A percentile compares a stretch with the other conserved stretches of the same genome.
Evolutionary conservation across 1,140 invertebrate species (phyloP).

Genomic region (Saccostrea cuccullata): DNA sequence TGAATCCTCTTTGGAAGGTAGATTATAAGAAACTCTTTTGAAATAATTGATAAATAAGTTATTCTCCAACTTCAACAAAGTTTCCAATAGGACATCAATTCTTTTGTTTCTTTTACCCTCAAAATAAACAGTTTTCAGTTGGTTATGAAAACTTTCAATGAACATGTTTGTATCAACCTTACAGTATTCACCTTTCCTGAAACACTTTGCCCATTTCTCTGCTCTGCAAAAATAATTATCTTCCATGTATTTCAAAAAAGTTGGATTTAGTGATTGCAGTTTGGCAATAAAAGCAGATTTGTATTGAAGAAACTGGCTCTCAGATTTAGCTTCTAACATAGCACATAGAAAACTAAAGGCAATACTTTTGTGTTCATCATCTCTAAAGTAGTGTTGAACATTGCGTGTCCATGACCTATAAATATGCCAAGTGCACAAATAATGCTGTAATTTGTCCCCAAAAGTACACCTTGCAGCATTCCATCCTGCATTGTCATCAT

Average conservation of each 20-base stretch:
- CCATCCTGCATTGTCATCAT: conserved; percentile 37
- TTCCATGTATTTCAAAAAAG: conserved; percentile 31
- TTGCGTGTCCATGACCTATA: conserved; percentile 34
- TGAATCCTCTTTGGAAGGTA: background rate
- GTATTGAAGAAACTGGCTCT: background rate
- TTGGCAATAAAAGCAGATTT: background rate
- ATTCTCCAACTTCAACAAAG: conserved; percentile 40
- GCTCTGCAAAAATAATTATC: background rate
- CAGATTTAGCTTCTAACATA: conserved; percentile 21
- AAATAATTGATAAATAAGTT: conserved; percentile 16
- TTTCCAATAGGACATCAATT: conserved; percentile 4
- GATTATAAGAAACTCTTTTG: background rate
- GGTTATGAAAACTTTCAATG: conserved; percentile 46
- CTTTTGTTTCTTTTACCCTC: conserved; percentile 24
- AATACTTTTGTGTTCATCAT: conserved; percentile 36
- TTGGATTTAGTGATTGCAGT: background rate
- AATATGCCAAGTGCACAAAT: conserved; percentile 42
- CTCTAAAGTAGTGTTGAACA: background rate
- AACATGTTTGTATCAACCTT: conserved; percentile 37
- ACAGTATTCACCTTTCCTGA: conserved; percentile 11
- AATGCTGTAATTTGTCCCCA: conserved; percentile 25
- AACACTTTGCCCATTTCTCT: conserved; percentile 41
- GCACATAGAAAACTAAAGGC: conserved; percentile 33
- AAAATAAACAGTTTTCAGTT: conserved; percentile 41
- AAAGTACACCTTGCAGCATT: conserved; percentile 24